These are phyloP conservation scores for Seriola quinqueradiata DNA, from an alignment of 2,113 vertebrate genomes.

Conservation along the genomic window DNA sequence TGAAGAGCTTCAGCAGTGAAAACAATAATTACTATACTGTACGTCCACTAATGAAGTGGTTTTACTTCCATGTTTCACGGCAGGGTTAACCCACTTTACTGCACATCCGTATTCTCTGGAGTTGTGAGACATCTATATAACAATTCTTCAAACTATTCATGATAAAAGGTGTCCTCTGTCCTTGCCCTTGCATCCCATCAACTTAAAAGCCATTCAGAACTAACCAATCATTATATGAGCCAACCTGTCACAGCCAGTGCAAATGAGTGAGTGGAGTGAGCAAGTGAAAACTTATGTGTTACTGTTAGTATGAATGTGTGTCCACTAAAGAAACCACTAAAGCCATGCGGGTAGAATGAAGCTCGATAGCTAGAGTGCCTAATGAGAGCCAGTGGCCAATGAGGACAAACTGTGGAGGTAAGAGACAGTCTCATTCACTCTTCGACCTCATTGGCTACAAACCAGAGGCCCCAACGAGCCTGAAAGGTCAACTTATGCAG, in stretches of 20 bases:
- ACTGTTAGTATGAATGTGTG: conserved; percentile 52
- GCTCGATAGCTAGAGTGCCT: conserved; percentile 69
- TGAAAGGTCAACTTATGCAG: conserved; percentile 17
- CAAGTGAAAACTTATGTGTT: conserved; percentile 25
- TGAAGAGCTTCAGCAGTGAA: conserved; percentile 30
- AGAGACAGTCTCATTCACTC: conserved; percentile 27
- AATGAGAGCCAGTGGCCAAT: conserved; percentile 47
- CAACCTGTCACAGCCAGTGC: conserved; percentile 28
- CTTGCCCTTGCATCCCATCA: conserved; percentile 20
- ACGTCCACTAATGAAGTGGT: conserved; percentile 26
- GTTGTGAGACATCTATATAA: conserved; percentile 20
- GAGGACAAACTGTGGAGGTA: conserved; percentile 30
- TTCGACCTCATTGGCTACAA: conserved; percentile 32
- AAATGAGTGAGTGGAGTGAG: conserved; percentile 32
- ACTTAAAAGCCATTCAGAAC: conserved; percentile 67
- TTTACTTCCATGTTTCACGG: conserved; percentile 41
- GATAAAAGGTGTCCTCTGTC: conserved; percentile 27
- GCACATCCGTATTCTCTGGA: conserved; percentile 32
- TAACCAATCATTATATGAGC: conserved; percentile 41
- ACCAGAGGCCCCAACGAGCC: conserved; percentile 40
- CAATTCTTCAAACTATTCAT: conserved; percentile 15
- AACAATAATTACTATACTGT: conserved; percentile 34
- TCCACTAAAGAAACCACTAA: conserved; percentile 47
- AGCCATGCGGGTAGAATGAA: conserved; percentile 71
- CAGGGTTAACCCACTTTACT: conserved; percentile 27